Conservation (phyloP, 1,140 invertebrate genomes). For the Phymastichus coffea region DNA sequence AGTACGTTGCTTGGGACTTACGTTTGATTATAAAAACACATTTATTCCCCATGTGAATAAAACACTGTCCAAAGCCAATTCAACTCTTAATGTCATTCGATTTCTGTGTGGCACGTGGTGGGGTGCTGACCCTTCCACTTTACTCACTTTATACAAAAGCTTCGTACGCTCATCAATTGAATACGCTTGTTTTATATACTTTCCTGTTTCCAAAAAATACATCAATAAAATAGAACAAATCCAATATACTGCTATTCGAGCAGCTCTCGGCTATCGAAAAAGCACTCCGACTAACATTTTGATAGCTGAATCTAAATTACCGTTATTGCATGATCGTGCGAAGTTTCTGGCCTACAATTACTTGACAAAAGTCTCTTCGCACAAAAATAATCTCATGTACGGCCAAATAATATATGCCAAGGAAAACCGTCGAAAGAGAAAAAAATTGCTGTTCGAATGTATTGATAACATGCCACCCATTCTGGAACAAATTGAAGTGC, state of each 20-base stretch:
- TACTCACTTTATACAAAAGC: slow-evolving; percentile 10
- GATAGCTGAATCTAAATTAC: too few relatives aligned
- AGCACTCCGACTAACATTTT: neutral
- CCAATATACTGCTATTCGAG: neutral
- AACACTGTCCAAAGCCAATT: neutral
- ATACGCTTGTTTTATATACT: neutral
- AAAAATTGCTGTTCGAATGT: neutral
- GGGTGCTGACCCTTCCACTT: slow-evolving; percentile 10
- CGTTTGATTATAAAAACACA: neutral
- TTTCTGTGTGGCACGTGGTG: slow-evolving; percentile 16
- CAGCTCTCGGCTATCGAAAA: neutral
- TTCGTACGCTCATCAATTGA: too few relatives aligned
- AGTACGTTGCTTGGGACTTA: neutral
- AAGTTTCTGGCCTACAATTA: too few relatives aligned
- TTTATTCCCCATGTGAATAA: neutral
- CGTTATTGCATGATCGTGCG: too few relatives aligned
- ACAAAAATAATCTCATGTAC: neutral
- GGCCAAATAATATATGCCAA: too few relatives aligned
- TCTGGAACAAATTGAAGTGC: too few relatives aligned
- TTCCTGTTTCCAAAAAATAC: neutral
- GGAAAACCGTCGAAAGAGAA: too few relatives aligned
- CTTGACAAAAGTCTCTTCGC: too few relatives aligned
- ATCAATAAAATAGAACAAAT: neutral
- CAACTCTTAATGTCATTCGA: slow-evolving; percentile 14
- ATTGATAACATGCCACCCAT: too few relatives aligned